A percentile compares a stretch with the other conserved stretches of the same genome.
Conservation (phyloP, 2,113 vertebrate species). For the Forbesichthys papilliferus region DNA sequence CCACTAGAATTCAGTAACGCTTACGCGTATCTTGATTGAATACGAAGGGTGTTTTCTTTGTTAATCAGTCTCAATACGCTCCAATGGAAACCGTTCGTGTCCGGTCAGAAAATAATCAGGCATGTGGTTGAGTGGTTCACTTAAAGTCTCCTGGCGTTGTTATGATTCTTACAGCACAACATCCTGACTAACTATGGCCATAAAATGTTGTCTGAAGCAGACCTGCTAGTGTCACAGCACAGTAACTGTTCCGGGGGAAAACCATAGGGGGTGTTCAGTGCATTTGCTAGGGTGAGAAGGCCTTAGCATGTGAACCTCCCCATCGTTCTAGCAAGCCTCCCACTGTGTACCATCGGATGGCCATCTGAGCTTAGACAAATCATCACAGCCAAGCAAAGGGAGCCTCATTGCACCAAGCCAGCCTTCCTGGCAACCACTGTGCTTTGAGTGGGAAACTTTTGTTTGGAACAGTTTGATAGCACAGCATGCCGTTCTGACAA, state of each 20-base stretch:
- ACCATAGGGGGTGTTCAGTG: slow-evolving; percentile 46
- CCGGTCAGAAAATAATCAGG: too few species aligned
- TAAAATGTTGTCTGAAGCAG: slow-evolving; percentile 21
- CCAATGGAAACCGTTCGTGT: too few species aligned
- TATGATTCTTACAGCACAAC: too few species aligned
- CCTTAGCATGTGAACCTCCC: slow-evolving; percentile 47
- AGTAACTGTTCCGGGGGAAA: slow-evolving; percentile 33
- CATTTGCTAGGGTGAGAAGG: slow-evolving; percentile 46
- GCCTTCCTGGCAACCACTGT: slow-evolving; percentile 52
- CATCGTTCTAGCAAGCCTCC: slow-evolving; percentile 59
- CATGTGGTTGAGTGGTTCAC: too few species aligned
- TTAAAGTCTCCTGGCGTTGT: too few species aligned
- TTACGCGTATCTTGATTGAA: background rate
- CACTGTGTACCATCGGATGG: slow-evolving; percentile 40
- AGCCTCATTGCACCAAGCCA: slow-evolving; percentile 58
- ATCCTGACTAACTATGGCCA: slow-evolving; percentile 1
- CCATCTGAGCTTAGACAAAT: slow-evolving; percentile 69
- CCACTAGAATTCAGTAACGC: background rate
- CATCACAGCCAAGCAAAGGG: slow-evolving; percentile 50
- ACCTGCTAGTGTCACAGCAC: slow-evolving; percentile 13
- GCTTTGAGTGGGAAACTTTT: slow-evolving; percentile 60
- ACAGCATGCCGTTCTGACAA: slow-evolving; percentile 53
- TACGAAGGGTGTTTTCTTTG: background rate
- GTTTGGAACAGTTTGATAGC: slow-evolving; percentile 55
- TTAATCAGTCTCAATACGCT: too few species aligned